Evolutionary conservation across 2,113 vertebrate species (phyloP).

Genomic region (Rousettus leschenaultii): DNA sequence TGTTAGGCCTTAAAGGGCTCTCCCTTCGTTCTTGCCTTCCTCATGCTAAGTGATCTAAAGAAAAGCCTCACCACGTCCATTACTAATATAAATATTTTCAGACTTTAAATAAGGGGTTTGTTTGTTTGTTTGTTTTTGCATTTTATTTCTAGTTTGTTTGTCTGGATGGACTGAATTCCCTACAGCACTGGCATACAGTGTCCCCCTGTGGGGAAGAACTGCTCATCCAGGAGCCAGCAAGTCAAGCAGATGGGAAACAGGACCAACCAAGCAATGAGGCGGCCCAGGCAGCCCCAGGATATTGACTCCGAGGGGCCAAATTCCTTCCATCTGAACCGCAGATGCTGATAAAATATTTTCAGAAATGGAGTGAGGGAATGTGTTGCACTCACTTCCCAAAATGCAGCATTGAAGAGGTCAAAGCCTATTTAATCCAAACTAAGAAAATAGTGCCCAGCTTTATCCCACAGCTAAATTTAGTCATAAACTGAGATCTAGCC

Average conservation of each 20-base stretch:
- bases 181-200: neutral
- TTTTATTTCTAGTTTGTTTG: constrained; percentile 28
- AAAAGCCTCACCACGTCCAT: neutral
- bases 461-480: constrained; percentile 68
- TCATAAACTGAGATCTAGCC: constrained; percentile 39
- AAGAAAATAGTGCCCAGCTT: constrained; percentile 51
- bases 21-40: neutral
- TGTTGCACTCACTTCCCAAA: constrained; percentile 59
- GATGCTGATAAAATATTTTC: constrained; percentile 73
- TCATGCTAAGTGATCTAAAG: neutral
- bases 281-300: neutral
- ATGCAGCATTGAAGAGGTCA: constrained; percentile 63
- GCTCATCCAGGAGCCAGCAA: constrained; percentile 48
- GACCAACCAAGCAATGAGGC: constrained; percentile 10
- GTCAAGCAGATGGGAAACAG: constrained; percentile 50
- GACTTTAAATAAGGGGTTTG: neutral
- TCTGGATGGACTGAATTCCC: neutral
- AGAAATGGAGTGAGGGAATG: constrained; percentile 52
- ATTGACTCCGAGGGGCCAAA: constrained; percentile 22
- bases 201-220: neutral
- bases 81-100: constrained; percentile 52
- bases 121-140: neutral
- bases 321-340: constrained; percentile 70
- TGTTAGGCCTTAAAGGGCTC: neutral
- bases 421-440: constrained; percentile 53